phyloP scores from a whole-genome alignment of 2,113 vertebrate genomes.

The Ptilonorhynchus violaceus region DNA sequence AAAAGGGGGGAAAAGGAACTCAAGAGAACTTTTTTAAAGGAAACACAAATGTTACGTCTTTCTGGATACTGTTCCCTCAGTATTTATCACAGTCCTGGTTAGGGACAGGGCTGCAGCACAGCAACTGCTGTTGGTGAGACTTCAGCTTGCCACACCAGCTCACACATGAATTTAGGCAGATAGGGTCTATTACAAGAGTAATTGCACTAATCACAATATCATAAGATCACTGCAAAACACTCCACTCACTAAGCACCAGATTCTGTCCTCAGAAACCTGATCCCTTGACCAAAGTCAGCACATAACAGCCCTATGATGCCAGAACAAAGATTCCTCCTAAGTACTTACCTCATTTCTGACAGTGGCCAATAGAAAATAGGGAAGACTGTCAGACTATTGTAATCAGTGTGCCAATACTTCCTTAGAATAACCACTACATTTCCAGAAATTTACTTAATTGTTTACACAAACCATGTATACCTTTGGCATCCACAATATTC shows the following conservation, averaged over 20 bases:
- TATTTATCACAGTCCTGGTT: not conserved
- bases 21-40: not conserved
- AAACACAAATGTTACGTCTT: not conserved
- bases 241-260: not conserved
- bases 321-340: not conserved
- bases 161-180: accelerated
- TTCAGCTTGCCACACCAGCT: not conserved
- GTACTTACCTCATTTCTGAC: not conserved
- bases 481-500: not conserved
- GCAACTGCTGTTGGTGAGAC: not conserved
- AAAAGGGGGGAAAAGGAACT: not conserved
- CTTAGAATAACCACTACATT: not conserved
- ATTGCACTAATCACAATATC: not conserved
- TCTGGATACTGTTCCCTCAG: not conserved
- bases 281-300: not conserved
- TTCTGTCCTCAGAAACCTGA: not conserved
- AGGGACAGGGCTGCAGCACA: not conserved
- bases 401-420: not conserved
- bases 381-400: not conserved
- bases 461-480: not conserved
- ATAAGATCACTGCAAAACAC: not conserved
- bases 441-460: not conserved
- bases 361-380: not conserved
- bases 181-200: not conserved
- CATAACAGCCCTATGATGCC: not conserved